phyloP scores from a whole-genome alignment of 2,797 vertebrate genomes.

The Pteronotus mesoamericanus region DNA sequence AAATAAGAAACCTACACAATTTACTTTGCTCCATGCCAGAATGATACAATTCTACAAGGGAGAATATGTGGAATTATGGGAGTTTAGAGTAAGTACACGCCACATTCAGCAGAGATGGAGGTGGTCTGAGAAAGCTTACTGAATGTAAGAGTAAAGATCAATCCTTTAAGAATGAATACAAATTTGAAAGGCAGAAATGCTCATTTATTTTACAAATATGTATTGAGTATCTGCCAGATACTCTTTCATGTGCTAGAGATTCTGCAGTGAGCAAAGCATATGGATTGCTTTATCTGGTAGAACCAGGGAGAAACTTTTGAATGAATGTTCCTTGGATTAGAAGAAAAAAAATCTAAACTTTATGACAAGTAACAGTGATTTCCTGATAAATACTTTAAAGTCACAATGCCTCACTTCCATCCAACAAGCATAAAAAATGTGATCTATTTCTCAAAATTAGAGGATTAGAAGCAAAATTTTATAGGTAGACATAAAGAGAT shows the following conservation, averaged over 20 bases:
- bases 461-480: slow-evolving; percentile 14
- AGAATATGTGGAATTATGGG: fast-evolving
- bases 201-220: slow-evolving; percentile 40
- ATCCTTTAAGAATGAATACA: not conserved
- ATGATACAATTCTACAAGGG: not conserved
- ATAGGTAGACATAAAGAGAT: not conserved
- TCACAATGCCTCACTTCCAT: slow-evolving; percentile 4
- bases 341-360: slow-evolving; percentile 30
- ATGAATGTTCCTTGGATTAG: slow-evolving; percentile 37
- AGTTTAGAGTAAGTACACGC: not conserved
- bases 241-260: not conserved
- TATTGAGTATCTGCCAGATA: not conserved
- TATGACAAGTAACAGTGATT: slow-evolving; percentile 11
- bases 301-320: slow-evolving; percentile 21
- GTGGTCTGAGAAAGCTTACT: not conserved
- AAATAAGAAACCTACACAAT: not conserved
- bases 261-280: not conserved
- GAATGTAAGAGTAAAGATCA: not conserved
- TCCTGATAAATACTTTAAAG: slow-evolving; percentile 1
- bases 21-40: not conserved
- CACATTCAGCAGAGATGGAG: not conserved
- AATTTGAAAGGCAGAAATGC: not conserved
- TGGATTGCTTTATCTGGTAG: not conserved
- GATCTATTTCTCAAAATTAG: slow-evolving; percentile 41
- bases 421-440: slow-evolving; percentile 10